Percentiles rank a stretch among this genome's conserved stretches.
Evolutionary conservation across 2,797 vertebrate species (phyloP).

Genomic region (Cuculus canorus): DNA sequence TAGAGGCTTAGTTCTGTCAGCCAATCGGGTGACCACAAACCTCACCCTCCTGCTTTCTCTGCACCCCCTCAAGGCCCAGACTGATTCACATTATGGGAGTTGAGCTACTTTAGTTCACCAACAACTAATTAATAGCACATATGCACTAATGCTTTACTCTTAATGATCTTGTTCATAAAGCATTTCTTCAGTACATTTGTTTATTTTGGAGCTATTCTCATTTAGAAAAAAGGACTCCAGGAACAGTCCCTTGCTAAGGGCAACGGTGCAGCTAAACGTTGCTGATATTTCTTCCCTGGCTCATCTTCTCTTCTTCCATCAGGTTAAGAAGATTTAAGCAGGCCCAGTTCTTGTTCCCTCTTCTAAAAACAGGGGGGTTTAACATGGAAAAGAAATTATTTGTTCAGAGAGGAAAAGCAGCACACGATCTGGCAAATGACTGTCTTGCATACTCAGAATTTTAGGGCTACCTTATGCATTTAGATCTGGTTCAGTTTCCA

Average conservation of each 20-base stretch:
- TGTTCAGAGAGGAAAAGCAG: not conserved
- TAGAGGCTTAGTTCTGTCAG: not conserved
- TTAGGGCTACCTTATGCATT: not conserved
- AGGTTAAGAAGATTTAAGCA: not conserved
- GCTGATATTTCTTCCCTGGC: not conserved
- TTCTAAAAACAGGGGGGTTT: not conserved
- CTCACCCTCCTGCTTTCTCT: not conserved
- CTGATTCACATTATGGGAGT: not conserved
- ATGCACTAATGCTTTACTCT: not conserved
- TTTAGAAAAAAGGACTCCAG: not conserved
- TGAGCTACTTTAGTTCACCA: not conserved
- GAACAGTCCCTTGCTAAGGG: not conserved
- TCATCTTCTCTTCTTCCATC: not conserved
- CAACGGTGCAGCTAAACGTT: not conserved
- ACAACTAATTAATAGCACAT: not conserved
- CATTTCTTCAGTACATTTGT: not conserved
- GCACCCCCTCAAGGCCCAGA: not conserved
- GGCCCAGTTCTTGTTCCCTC: not conserved
- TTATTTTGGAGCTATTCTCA: not conserved
- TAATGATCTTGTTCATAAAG: not conserved
- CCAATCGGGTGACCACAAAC: not conserved
- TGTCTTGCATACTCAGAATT: not conserved
- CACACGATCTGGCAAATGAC: not conserved
- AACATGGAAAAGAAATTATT: not conserved
- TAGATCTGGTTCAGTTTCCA: not conserved